Percentiles rank a stretch among this genome's conserved stretches.
Conservation (phyloP, 1,140 invertebrate species). For the Phthorimaea operculella region DNA sequence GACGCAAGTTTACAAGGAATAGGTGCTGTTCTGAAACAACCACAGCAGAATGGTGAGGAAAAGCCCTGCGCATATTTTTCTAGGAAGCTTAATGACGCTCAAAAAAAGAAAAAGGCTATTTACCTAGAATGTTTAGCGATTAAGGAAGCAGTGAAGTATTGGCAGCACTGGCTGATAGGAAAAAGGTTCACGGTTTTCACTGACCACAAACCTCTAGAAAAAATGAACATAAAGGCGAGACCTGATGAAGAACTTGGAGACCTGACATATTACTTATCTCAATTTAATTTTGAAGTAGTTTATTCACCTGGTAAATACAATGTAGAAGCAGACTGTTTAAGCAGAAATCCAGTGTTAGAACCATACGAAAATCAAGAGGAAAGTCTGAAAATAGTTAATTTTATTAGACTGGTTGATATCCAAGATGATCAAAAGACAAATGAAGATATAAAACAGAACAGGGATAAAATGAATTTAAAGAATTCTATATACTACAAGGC, state of each 20-base stretch:
- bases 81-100: constrained; percentile 18
- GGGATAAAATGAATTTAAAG: constrained; percentile 12
- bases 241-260: constrained; percentile 24
- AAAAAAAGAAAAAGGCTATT: constrained; percentile 26
- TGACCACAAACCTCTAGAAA: constrained; percentile 52
- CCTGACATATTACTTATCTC: constrained; percentile 20
- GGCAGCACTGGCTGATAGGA: constrained; percentile 27
- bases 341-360: constrained; percentile 25
- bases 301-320: constrained; percentile 31
- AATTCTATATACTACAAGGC: constrained; percentile 18
- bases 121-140: constrained; percentile 26
- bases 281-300: constrained; percentile 21
- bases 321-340: constrained; percentile 41
- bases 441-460: constrained; percentile 10
- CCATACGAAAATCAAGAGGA: constrained; percentile 17
- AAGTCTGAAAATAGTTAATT: constrained; percentile 18
- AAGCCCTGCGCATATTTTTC: constrained; percentile 18
- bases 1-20: constrained; percentile 17
- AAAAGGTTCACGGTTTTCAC: constrained; percentile 41
- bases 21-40: constrained; percentile 22
- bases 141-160: constrained; percentile 21
- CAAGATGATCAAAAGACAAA: constrained; percentile 19
- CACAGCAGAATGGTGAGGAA: not conserved
- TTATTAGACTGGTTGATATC: constrained; percentile 21
- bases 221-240: constrained; percentile 41